Base-by-base conservation (phyloP, 2,113 vertebrate species). In the Anhinga rufa region DNA sequence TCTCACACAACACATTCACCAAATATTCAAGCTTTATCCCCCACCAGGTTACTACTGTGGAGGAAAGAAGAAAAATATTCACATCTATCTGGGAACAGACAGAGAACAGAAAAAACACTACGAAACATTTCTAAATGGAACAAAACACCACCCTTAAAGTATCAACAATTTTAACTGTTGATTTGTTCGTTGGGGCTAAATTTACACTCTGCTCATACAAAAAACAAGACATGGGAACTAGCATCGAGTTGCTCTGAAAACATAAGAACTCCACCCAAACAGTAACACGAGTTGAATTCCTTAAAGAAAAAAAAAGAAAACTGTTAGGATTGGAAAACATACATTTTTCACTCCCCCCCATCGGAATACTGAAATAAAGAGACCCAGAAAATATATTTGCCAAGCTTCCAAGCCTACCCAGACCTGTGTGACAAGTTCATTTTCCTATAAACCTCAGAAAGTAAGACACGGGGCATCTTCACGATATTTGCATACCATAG, bases 381-480 rank as follows among this genome's bases (percentile, higher is more conserved):
- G 1, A 66, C 2, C 0, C 9, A 15, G 24, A 57, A 71, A 89
- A 82, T 3, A 0, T 7, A 91, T 58, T 4, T 82, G 15, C n/a
- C 36, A 57, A 70, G 6, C 7, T 49, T 72, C 34, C 31, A 29
- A 79, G 58, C 66, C 94, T 68, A 82, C 17, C 17, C 61, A 82
- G 28, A 55, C 48, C 7, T 17, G 62, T 5, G 12, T 40, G 25
- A 79, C 5, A 5, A 91, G 44, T 54, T 61, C 24, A 18, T 80
- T 91, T 76, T 32, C 84, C 19, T 64, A 22, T 2, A 4, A 52
- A 22, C 4, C 24, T 91, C 26, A 9, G 8, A n/a, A n/a, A 65
- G 14, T 9, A 46, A n/a, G 44, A 34, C 34, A 57, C 2, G 5
- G 74, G n/a, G 9, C 80, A 34, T 9, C 13, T 48, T 77, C 24